These are phyloP conservation scores for Perdita meconis DNA, from an alignment of 2,888 invertebrate genomes.

Conservation along the genomic window DNA sequence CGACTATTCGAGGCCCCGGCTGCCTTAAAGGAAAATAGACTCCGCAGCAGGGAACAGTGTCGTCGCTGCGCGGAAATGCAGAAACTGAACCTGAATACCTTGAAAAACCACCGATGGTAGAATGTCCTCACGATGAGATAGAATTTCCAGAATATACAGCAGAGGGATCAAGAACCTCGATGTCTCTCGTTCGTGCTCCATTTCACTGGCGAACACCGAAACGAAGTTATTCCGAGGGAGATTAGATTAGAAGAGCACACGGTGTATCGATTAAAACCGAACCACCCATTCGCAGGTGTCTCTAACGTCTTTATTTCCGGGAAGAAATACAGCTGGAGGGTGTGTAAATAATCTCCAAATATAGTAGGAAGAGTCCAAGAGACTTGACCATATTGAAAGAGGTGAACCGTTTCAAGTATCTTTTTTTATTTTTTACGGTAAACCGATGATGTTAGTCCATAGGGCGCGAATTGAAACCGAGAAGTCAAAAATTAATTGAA, in stretches of 20 bases:
- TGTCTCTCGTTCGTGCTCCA: neutral
- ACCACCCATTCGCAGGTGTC: neutral
- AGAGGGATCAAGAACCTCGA: conserved; percentile 6
- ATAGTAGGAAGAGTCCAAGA: too few species aligned
- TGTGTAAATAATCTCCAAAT: neutral
- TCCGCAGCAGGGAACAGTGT: neutral
- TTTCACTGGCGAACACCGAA: neutral
- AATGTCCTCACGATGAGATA: conserved; percentile 9
- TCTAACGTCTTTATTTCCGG: neutral
- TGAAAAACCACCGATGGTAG: neutral
- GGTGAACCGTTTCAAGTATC: too few species aligned
- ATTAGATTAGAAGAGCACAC: conserved; percentile 4
- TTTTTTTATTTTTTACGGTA: too few species aligned
- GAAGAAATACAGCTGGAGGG: neutral
- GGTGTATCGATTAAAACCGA: conserved; percentile 3
- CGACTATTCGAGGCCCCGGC: conserved; percentile 8
- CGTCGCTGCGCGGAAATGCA: neutral
- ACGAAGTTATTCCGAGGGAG: neutral
- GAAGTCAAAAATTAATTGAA: too few species aligned
- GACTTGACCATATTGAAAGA: too few species aligned
- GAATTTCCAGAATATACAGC: neutral
- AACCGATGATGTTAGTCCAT: too few species aligned
- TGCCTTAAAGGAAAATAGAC: neutral
- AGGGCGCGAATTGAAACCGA: too few species aligned
- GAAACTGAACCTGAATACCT: conserved; percentile 9